These are phyloP conservation scores for Ethmia dodecea DNA, from an alignment of 2,888 invertebrate species.

Conservation along the genomic window DNA sequence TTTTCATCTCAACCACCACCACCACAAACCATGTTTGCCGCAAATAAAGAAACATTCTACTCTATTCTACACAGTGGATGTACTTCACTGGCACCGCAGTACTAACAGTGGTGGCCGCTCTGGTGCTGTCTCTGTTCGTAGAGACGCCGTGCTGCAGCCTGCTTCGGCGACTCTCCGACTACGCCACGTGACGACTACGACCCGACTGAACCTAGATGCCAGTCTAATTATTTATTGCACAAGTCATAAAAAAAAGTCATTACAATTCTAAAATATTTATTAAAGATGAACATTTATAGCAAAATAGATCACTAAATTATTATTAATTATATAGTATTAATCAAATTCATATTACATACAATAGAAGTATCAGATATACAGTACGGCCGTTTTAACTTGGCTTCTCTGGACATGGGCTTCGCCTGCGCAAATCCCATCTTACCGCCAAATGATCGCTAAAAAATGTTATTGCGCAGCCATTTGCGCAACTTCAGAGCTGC, in stretches of 20 bases:
- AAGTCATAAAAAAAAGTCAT: background rate
- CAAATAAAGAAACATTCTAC: too few species aligned
- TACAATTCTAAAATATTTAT: conserved; percentile 9
- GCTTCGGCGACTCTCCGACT: conserved; percentile 65
- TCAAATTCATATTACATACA: conserved; percentile 8
- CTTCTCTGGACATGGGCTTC: too few species aligned
- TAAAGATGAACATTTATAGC: conserved; percentile 5
- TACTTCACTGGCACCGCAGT: conserved; percentile 70
- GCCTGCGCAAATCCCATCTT: too few species aligned
- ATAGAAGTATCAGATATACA: too few species aligned
- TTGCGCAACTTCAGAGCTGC: too few species aligned
- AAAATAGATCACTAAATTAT: conserved; percentile 11
- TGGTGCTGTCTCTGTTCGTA: conserved; percentile 72
- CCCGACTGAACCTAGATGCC: background rate
- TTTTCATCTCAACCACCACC: too few species aligned
- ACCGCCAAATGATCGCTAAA: too few species aligned
- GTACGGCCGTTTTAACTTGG: too few species aligned
- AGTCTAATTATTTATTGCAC: background rate
- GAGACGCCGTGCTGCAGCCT: conserved; percentile 79
- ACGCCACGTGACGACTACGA: conserved; percentile 27
- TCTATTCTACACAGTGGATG: conserved; percentile 66
- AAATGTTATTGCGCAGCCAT: too few species aligned
- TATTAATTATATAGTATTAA: conserved; percentile 7
- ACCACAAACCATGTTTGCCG: too few species aligned
- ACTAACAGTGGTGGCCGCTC: conserved; percentile 53